These are phyloP conservation scores for Andrena hattorfiana DNA, from an alignment of 2,888 invertebrate species.

Conservation along the genomic window DNA sequence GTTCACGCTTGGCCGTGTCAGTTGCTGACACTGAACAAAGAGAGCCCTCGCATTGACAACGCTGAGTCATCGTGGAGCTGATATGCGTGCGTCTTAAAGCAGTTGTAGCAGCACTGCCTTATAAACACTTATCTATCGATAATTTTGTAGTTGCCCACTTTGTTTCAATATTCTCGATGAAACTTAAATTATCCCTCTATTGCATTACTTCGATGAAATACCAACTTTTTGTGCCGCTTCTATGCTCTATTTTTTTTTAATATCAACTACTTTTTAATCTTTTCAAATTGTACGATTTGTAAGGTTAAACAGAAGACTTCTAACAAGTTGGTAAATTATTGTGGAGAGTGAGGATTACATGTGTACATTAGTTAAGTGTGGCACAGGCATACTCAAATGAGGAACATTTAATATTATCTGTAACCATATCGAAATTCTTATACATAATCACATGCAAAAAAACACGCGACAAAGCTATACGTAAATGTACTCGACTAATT, in stretches of 20 bases:
- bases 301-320: background rate
- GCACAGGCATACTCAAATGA: background rate
- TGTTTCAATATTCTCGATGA: conserved; percentile 25
- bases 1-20: no score
- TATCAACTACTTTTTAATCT: background rate
- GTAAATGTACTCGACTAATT: conserved; percentile 30
- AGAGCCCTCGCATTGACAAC: no score
- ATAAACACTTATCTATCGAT: background rate
- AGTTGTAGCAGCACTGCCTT: no score
- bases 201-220: background rate
- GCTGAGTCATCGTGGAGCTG: no score
- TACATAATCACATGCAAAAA: background rate
- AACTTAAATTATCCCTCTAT: background rate
- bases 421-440: conserved; percentile 35
- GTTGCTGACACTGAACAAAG: no score
- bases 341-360: conserved; percentile 1
- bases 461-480: conserved; percentile 8
- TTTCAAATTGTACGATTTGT: background rate
- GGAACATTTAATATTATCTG: background rate
- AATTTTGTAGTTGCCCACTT: background rate
- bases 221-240: background rate
- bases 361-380: background rate
- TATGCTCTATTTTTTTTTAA: background rate
- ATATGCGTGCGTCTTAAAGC: no score
- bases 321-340: background rate